Base-by-base conservation (phyloP, 2,888 invertebrate species). In the Spatulosminthurus flaviceps region DNA sequence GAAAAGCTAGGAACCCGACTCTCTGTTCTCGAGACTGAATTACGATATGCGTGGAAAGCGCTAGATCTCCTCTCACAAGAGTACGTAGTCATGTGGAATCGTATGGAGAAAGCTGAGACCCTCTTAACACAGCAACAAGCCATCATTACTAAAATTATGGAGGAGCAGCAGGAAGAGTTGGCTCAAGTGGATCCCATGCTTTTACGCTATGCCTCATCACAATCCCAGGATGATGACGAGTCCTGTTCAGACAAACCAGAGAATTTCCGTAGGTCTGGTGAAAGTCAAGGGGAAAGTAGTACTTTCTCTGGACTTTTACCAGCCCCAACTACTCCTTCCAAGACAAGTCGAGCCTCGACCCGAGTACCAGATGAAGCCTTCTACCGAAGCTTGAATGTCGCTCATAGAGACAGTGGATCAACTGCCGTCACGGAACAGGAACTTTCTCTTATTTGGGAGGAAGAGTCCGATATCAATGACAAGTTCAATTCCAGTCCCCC, bases 51-150 rank as follows among this genome's bases (percentile, higher is more conserved):
- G 22, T 96, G 96, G 96, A 91, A 95, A 83, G 95, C 96, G 1
- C 90, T 96, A 78, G 96, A 96, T 87, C 90, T 96, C 76, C 91
- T 96, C 42, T 95, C 95, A 60, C 94, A 94, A 86, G 96, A 96
- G 87, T 96, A 96, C 86, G 94, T 95, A 76, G 94, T 95, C 87
- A 96, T 96, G 93, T 96, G 96, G 95, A 94, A 94, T 86, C 90
- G 95, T 67, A 89, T 96, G 81, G 96, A 96, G 87, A 94, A 95
- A 87, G 89, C 96, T 34, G 96, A 96, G 87, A 92, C 93, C 26
- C 90, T 96, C 81, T 91, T 96, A 1, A 92, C 93, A 87, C 95
- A 96, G 87, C 96, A 96, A 88, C 96, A 96, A 87, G 93, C 94
- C 85, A 95, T 96, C 66, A 95, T 96, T 86, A 92, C 93, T 75